Conservation (phyloP, 2,888 invertebrate species). For the Chrysopilus asiliformis region DNA sequence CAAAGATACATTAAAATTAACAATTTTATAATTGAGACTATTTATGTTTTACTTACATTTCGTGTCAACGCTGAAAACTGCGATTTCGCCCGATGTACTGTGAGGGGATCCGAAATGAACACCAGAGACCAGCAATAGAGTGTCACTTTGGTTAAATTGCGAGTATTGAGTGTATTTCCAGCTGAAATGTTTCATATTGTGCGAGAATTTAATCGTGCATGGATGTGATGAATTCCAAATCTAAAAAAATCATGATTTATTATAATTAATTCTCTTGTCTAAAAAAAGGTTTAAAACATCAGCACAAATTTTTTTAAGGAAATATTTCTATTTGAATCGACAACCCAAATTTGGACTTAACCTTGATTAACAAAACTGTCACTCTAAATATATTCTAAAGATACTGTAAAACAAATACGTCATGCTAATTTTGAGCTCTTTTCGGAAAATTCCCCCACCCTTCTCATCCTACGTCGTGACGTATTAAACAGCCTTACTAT, state of each 20-base stretch:
- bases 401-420: no score
- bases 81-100: conserved; percentile 74
- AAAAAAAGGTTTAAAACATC: neutral
- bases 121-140: conserved; percentile 67
- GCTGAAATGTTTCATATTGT: conserved; percentile 64
- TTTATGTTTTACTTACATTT: no score
- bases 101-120: conserved; percentile 63
- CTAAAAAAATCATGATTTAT: conserved; percentile 31
- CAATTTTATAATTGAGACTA: no score
- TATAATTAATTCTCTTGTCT: neutral
- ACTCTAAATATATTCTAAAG: neutral
- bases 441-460: no score
- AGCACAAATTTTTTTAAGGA: no score
- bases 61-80: conserved; percentile 64
- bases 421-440: no score
- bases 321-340: no score
- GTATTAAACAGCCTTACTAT: no score
- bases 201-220: conserved; percentile 49
- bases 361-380: conserved; percentile 3
- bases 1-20: neutral
- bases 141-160: conserved; percentile 71
- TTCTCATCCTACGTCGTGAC: no score
- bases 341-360: no score
- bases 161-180: conserved; percentile 84
- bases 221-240: conserved; percentile 67